Conservation (phyloP, 1,140 invertebrate genomes). For the Drosophila ambigua region DNA sequence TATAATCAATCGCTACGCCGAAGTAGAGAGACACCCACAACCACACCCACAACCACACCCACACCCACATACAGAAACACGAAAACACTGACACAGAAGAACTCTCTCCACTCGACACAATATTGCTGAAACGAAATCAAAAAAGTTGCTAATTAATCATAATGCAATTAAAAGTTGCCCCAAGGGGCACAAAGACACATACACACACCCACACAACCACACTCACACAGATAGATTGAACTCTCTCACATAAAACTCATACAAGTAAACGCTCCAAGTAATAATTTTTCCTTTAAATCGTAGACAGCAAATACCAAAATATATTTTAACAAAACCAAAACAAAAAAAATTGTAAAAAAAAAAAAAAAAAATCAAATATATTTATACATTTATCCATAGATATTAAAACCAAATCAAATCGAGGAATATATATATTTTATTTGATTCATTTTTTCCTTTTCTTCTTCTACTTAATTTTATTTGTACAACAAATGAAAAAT, state of each 20-base stretch:
- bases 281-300: conserved; percentile 48
- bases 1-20: conserved; percentile 42
- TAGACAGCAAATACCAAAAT: conserved; percentile 37
- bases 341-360: conserved; percentile 36
- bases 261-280: conserved; percentile 40
- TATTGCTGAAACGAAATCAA: conserved; percentile 10
- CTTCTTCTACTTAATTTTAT: conserved; percentile 80
- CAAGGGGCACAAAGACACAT: conserved; percentile 5
- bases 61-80: conserved; percentile 10
- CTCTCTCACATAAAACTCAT: conserved; percentile 11
- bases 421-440: conserved; percentile 73
- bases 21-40: conserved; percentile 45
- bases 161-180: conserved; percentile 2
- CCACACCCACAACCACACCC: no score
- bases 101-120: conserved; percentile 13
- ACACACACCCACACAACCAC: not conserved
- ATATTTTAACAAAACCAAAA: conserved; percentile 25
- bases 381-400: conserved; percentile 58
- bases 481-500: conserved; percentile 68
- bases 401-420: conserved; percentile 46
- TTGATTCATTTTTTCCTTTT: conserved; percentile 79
- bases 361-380: conserved; percentile 52
- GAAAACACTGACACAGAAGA: conserved; percentile 18
- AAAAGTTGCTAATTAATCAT: conserved; percentile 14
- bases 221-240: not conserved